Percentiles rank a stretch among this genome's conserved stretches.
phyloP scores from a whole-genome alignment of 2,888 invertebrate species.

The Dicycla oo region DNA sequence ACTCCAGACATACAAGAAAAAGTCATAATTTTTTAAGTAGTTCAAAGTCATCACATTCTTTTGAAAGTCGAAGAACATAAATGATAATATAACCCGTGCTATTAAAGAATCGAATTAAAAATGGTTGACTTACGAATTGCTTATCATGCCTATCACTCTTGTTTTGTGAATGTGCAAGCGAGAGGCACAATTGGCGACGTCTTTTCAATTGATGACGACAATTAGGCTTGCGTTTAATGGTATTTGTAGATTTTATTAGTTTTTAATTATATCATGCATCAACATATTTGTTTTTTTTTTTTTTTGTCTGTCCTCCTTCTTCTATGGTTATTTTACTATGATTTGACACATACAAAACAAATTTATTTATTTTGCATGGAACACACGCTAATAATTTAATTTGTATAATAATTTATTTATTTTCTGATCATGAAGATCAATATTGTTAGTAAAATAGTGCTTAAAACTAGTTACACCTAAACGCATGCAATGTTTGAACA shows the following conservation, averaged over 20 bases:
- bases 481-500: no score
- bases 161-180: neutral
- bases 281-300: constrained; percentile 7
- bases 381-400: no score
- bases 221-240: neutral
- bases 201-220: constrained; percentile 1
- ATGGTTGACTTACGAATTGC: neutral
- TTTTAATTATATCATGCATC: constrained; percentile 28
- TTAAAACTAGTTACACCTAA: no score
- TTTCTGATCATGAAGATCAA: no score
- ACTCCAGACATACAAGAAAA: accelerated
- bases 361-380: neutral
- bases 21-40: accelerated
- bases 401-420: no score
- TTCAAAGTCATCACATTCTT: accelerated
- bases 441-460: no score
- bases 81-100: neutral
- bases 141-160: neutral
- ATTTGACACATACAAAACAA: neutral
- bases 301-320: neutral
- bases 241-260: constrained; percentile 13
- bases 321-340: neutral
- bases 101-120: constrained; percentile 1
- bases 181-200: neutral
- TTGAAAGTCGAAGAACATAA: neutral